Conservation (phyloP, 2,113 vertebrate genomes). For the Hylia prasina region DNA sequence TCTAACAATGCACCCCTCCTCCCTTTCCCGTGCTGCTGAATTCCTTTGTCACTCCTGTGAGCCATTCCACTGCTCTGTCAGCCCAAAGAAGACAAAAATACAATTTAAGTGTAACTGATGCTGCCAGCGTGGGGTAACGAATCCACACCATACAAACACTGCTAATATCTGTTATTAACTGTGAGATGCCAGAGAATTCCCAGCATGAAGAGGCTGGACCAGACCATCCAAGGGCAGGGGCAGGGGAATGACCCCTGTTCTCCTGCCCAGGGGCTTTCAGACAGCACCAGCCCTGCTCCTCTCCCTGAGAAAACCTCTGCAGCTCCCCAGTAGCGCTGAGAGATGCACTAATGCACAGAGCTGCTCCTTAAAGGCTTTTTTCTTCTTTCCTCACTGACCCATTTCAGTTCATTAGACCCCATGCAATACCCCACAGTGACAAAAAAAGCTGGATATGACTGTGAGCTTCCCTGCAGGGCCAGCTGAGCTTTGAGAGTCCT, state of each 20-base stretch:
- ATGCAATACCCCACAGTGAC: neutral
- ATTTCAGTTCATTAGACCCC: neutral
- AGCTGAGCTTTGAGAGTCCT: neutral
- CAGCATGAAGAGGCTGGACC: neutral
- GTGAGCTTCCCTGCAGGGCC: neutral
- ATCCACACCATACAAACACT: neutral
- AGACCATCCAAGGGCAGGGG: neutral
- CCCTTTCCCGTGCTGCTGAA: neutral
- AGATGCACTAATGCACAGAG: neutral
- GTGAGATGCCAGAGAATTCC: neutral
- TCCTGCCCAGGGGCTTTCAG: neutral
- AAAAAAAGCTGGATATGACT: neutral
- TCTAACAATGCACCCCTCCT: neutral
- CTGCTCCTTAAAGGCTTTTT: neutral
- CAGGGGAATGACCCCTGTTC: neutral
- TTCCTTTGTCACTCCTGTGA: neutral
- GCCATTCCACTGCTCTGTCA: neutral
- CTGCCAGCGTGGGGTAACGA: neutral
- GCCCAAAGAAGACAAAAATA: neutral
- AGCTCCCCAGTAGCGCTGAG: neutral
- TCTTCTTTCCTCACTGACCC: neutral
- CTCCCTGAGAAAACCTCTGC: neutral
- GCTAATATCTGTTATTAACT: neutral
- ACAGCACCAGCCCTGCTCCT: neutral
- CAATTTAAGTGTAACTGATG: neutral